phyloP scores from a whole-genome alignment of 2,888 invertebrate species.

The Digitonthophagus gazella region DNA sequence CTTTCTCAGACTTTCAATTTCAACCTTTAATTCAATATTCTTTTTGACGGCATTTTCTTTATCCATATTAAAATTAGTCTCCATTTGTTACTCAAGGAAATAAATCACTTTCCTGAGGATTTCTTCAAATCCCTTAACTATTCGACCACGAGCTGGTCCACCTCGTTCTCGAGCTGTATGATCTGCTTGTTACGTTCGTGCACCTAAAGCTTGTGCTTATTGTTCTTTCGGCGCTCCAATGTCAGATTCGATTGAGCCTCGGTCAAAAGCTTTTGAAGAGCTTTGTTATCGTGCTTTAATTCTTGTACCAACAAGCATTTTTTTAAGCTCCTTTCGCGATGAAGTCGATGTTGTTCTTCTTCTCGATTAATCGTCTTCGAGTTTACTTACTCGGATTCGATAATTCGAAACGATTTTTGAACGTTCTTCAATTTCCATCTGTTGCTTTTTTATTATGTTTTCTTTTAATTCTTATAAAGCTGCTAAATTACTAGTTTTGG shows the following conservation, averaged over 20 bases:
- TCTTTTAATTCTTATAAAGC: slow-evolving; percentile 40
- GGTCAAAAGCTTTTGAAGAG: slow-evolving; percentile 36
- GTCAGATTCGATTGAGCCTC: slow-evolving; percentile 43
- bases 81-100: slow-evolving; percentile 82
- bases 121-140: slow-evolving; percentile 89
- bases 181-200: slow-evolving; percentile 51
- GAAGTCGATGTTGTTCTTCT: slow-evolving; percentile 32
- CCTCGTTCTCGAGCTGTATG: slow-evolving; percentile 51
- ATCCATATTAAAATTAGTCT: slow-evolving; percentile 61
- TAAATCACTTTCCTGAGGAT: slow-evolving; percentile 88
- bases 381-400: slow-evolving; percentile 20
- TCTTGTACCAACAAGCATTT: slow-evolving; percentile 31
- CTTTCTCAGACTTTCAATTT: slow-evolving; percentile 71
- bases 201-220: slow-evolving; percentile 49
- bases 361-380: slow-evolving; percentile 24
- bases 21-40: slow-evolving; percentile 69
- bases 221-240: slow-evolving; percentile 52
- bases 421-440: slow-evolving; percentile 42
- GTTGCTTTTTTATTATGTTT: slow-evolving; percentile 42
- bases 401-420: slow-evolving; percentile 21
- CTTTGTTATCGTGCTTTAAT: slow-evolving; percentile 31
- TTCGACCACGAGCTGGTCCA: slow-evolving; percentile 53
- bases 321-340: slow-evolving; percentile 23
- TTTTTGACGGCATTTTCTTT: slow-evolving; percentile 68
- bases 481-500: slow-evolving; percentile 12